phyloP scores from a whole-genome alignment of 1,140 invertebrate genomes.

The Papilio polytes region DNA sequence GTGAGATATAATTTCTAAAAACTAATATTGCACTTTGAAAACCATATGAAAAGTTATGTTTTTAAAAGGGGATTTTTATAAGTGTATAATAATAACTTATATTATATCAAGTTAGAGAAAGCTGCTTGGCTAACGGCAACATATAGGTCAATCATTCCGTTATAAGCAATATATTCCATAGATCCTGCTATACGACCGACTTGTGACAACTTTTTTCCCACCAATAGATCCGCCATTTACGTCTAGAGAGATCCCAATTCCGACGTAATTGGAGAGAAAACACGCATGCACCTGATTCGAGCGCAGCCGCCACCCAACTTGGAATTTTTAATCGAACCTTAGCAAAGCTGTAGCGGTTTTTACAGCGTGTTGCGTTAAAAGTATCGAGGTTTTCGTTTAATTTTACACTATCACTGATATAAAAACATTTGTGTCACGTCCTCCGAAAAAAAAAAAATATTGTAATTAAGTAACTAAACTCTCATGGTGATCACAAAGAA shows the following conservation, averaged over 20 bases:
- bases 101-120: not conserved
- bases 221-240: conserved; percentile 49
- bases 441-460: too few relatives aligned
- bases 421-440: too few relatives aligned
- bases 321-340: conserved; percentile 54
- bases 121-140: conserved; percentile 18
- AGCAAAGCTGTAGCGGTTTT: conserved; percentile 44
- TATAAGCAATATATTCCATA: conserved; percentile 31
- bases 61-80: too few relatives aligned
- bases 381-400: not conserved
- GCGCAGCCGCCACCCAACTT: conserved; percentile 43
- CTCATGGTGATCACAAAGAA: too few relatives aligned
- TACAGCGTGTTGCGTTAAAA: not conserved
- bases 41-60: not conserved
- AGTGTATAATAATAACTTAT: too few relatives aligned
- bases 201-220: conserved; percentile 57
- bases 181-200: conserved; percentile 21
- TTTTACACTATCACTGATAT: not conserved
- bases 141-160: conserved; percentile 31
- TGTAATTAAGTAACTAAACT: too few relatives aligned
- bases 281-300: conserved; percentile 36
- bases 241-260: conserved; percentile 68
- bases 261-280: conserved; percentile 69
- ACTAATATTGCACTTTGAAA: not conserved
- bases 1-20: not conserved